A percentile compares a stretch with the other conserved stretches of the same genome.
phyloP scores from a whole-genome alignment of 2,113 vertebrate species.

The Pavo muticus region DNA sequence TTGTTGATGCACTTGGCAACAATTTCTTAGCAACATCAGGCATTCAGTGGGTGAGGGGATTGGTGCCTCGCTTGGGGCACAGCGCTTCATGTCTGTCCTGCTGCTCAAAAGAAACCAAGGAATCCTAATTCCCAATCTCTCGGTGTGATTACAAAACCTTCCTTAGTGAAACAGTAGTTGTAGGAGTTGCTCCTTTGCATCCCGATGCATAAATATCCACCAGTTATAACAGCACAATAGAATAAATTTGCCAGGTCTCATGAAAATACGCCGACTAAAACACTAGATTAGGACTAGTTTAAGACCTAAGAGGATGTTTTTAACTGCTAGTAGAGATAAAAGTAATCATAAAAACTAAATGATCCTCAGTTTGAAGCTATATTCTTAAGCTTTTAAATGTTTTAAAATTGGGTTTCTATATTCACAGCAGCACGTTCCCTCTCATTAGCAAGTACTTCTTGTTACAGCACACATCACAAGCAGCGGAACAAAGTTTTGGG shows the following conservation, averaged over 20 bases:
- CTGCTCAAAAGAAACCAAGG: neutral
- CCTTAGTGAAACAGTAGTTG: neutral
- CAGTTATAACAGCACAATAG: conserved; percentile 7
- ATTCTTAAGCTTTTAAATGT: conserved; percentile 32
- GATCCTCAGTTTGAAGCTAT: conserved; percentile 7
- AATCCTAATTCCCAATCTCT: neutral
- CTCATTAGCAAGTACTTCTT: conserved; percentile 1
- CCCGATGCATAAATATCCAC: conserved; percentile 12
- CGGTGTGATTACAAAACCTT: neutral
- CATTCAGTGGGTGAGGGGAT: neutral
- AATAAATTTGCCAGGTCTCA: conserved; percentile 16
- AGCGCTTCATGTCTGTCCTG: neutral
- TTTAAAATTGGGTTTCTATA: neutral
- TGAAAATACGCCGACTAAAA: conserved; percentile 34
- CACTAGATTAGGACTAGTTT: conserved; percentile 36
- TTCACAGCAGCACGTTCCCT: neutral
- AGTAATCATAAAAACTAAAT: conserved; percentile 36
- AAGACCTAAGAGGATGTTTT: conserved; percentile 19
- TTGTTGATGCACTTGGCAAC: neutral
- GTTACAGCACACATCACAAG: neutral
- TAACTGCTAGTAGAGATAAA: conserved; percentile 36
- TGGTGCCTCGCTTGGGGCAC: neutral
- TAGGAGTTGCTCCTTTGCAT: neutral
- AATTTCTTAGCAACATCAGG: neutral
- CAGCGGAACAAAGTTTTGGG: conserved; percentile 4